Conservation (phyloP, 2,888 invertebrate species). For the Hymenopus coronatus region DNA sequence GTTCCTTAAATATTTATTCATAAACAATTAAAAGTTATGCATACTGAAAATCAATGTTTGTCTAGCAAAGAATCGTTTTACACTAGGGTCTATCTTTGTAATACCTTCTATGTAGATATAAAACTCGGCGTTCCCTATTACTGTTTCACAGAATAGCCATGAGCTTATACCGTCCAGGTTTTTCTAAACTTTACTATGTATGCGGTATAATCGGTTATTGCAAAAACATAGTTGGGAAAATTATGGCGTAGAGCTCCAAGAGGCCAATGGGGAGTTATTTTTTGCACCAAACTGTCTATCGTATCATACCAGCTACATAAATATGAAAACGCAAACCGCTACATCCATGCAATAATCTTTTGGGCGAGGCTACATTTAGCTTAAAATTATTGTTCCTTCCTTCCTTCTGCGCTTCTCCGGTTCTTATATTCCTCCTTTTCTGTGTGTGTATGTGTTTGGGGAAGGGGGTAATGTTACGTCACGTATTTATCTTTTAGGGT, state of each 20-base stretch:
- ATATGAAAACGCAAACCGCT: not conserved
- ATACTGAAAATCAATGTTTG: no score
- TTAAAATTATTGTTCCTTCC: not conserved
- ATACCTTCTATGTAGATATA: not conserved
- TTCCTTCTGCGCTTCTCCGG: not conserved
- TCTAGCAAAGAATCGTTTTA: no score
- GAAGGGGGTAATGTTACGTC: not conserved
- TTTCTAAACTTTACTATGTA: not conserved
- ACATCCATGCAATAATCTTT: not conserved
- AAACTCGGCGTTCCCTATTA: not conserved
- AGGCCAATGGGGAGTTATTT: not conserved
- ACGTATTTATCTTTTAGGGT: constrained; percentile 21
- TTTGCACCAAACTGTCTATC: not conserved
- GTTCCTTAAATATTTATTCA: no score
- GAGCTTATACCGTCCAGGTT: not conserved
- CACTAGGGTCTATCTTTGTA: no score
- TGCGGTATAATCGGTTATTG: not conserved
- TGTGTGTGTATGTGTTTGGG: not conserved
- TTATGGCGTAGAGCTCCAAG: not conserved
- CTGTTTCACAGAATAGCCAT: not conserved
- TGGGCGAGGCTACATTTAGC: not conserved
- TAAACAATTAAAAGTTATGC: no score
- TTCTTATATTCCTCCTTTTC: not conserved
- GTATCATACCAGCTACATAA: not conserved
- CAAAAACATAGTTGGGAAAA: not conserved